Evolutionary conservation across 2,113 vertebrate genomes (phyloP), one percentile per base, ranked within the genome.

Genomic region (Pomatostomus ruficeps): DNA sequence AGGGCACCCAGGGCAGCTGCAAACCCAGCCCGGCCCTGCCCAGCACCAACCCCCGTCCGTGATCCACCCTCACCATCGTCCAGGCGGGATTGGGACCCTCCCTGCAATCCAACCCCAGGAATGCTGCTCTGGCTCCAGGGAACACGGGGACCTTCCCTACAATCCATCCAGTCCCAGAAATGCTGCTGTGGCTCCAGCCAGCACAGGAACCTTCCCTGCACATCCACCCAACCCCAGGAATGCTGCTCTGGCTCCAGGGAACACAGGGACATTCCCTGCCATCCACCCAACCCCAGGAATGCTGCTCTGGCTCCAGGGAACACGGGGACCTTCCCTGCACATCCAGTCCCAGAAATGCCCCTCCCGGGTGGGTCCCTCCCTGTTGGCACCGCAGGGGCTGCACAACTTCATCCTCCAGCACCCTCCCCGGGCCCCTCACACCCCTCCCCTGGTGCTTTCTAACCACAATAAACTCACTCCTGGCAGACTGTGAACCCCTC

Each of bases 1-100:
- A 46, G 81, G 42, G 20, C 66, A 35, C 25, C 2, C 5, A 57
- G 33, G 4, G 14, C 48, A 26, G 24, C 57, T 21, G 14, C 3
- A 2, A 7, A 6, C 38, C 26, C 67, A 54, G 38, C 55, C 21
- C 65, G n/a, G 78, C 29, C 65, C 29, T 28, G n/a, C 28, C 52
- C 54, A 29, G 7, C 35, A 2, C 11, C 11, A 21, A 23, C 14
- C 29, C 35, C 36, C 10, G 24, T 7, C 45, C 31, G 31, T 51
- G 35, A 12, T 8, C 62, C 42, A 13, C 12, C 15, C 31, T 59
- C 19, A 40, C 29, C 23, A 28, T 40, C 0, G 1, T 5, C 46
- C n/a, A 2, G 21, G 43, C 38, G 48, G 48, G 33, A 10, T 1
- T 0, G 11, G 14, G 18, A n/a, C 13, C 21, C 29, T 20, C 16